Base-by-base conservation (phyloP, 2,113 vertebrate species). In the Spea multiplicata region DNA sequence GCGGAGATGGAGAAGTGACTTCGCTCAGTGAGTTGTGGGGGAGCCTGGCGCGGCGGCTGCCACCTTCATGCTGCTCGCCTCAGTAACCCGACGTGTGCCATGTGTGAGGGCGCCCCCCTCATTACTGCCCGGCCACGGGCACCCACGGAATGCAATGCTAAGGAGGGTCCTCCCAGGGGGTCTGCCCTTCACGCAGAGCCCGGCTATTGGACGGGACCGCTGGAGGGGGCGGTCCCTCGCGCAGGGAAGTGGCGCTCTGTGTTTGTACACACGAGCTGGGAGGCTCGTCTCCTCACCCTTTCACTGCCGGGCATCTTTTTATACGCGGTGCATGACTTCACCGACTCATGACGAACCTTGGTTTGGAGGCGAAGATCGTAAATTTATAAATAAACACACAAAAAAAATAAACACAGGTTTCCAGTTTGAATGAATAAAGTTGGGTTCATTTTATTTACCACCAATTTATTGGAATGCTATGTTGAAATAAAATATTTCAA, bases 261-360 rank as follows among this genome's bases (percentile, higher is more conserved):
- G 76, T 79, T 78, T 78, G 62, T 64, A 79, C 62, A 79, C 77
- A 79, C 45, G 4, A 30, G 30, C 30, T 30, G 70, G 13, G 59
- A 78, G 76, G 69, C 69, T 66, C 53, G 67, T 4, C 67, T 45
- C 10, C 14, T 77, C 68, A 77, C 55, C 66, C 75, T 62, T n/a
- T 3, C 50, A 5, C 44, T 68, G 52, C 74, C 65, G 14, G 30
- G 30, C 30, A 30, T 30, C 30, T 2, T 30, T 30, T 30, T 30
- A 30, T 30, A 30, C 30, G 30, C 30, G 30, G 30, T 30, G 30
- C 30, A 30, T 30, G 30, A 30, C 30, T 30, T 30, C 30, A 30
- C 30, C 30, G 30, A 30, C 30, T n/a, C n/a, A n/a, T n/a, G n/a
- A n/a, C n/a, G n/a, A n/a, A 30, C 30, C 30, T 30, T 30, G 30